A percentile compares a stretch with the other conserved stretches of the same genome.
These are phyloP conservation scores for Pelmatolapia mariae DNA, from an alignment of 2,113 vertebrate genomes.

Conservation along the genomic window DNA sequence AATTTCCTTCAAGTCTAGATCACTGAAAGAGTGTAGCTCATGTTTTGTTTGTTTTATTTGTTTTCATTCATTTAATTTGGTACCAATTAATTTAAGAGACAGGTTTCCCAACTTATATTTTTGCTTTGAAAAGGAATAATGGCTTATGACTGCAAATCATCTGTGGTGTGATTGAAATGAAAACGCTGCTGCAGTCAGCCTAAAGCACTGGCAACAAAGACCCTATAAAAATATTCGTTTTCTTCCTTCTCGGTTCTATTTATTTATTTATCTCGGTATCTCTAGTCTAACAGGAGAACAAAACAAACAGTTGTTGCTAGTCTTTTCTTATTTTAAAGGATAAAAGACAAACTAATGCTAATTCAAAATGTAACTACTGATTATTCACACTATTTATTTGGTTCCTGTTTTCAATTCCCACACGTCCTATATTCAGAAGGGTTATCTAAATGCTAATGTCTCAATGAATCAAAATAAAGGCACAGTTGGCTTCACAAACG, in stretches of 20 bases:
- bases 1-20: background rate
- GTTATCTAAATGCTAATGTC: slow-evolving; percentile 81
- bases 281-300: background rate
- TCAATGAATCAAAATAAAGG: slow-evolving; percentile 58
- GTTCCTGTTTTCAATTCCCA: slow-evolving; percentile 57
- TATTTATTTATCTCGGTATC: background rate
- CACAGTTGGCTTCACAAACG: slow-evolving; percentile 32
- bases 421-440: slow-evolving; percentile 50
- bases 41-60: background rate
- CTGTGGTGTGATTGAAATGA: background rate
- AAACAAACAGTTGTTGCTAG: background rate
- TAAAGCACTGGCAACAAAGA: background rate
- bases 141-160: background rate
- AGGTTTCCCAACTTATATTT: background rate
- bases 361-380: slow-evolving; percentile 59
- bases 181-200: background rate
- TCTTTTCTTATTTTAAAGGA: background rate
- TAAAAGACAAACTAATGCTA: slow-evolving; percentile 41
- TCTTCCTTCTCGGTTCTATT: background rate
- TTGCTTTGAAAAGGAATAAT: background rate
- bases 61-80: background rate
- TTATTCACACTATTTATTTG: slow-evolving; percentile 65
- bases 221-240: background rate
- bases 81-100: background rate
- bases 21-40: background rate